Base-by-base conservation (phyloP, 1,140 invertebrate species). In the Amyelois transitella region DNA sequence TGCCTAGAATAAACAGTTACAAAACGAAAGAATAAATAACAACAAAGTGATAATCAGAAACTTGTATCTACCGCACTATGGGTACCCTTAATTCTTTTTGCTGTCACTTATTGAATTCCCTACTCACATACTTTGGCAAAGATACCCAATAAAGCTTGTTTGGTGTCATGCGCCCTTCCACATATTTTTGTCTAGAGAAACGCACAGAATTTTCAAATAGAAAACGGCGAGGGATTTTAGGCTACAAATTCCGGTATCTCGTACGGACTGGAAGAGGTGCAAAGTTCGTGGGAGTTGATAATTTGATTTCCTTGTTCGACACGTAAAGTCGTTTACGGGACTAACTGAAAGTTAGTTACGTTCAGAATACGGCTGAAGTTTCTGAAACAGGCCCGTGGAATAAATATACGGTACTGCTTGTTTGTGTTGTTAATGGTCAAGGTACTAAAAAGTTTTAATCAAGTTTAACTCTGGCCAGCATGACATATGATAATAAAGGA, bases 271-370 rank as follows among this genome's bases (percentile, higher is more conserved):
- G 63, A 74, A 76, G 73, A 77, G 74, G 77, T 77, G 75, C 69
- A 62, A 81, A 77, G 66, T 74, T 75, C 54, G 73, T 75, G 60
- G 68, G 72, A 83, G 79, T 80, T 79, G 75, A 78, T 85, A 84
- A 85, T 87, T 87, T 83, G 78, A 87, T 87, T 87, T 81, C 70
- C 74, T 73, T 74, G 70, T 84, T 77, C 72, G 72, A 83, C 76
- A 86, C 80, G 77, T 81, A 81, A 81, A 79, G 69, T 82, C 80
- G 76, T 84, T 83, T 84, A 83, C 71, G 69, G 60, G 68, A 69
- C 67, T 77, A 77, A 76, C 69, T 73, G 58, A 64, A 80, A 82
- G 73, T 79, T 79, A 70, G 66, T 63, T 72, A 71, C 60, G 55
- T 68, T 70, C 55, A 60, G 70, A 77, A 76, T 75, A 69, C 63